These are phyloP conservation scores for Nansenia antarctica DNA, from an alignment of 2,113 vertebrate species.

Conservation along the genomic window DNA sequence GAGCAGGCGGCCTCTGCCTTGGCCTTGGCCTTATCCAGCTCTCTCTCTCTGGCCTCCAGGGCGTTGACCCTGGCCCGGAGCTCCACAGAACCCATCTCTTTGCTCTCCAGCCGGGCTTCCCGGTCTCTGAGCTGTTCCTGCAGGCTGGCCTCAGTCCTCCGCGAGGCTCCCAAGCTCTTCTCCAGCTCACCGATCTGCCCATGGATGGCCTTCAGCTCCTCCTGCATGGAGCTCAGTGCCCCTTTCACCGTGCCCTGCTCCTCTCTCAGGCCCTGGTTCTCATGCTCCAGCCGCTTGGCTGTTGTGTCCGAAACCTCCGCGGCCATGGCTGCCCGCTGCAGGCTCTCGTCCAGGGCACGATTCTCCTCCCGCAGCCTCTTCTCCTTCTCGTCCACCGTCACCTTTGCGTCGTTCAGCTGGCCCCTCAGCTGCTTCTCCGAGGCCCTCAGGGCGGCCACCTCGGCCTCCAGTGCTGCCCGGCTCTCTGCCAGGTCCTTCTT, in stretches of 20 bases:
- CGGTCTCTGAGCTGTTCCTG: constrained; percentile 73
- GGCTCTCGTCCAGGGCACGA: constrained; percentile 78
- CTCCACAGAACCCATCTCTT: constrained; percentile 67
- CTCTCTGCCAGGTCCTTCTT: constrained; percentile 65
- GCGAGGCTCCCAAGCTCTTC: constrained; percentile 72
- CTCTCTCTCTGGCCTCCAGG: constrained; percentile 64
- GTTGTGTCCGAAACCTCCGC: constrained; percentile 71
- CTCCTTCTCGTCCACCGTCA: constrained; percentile 77
- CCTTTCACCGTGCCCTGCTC: constrained; percentile 75
- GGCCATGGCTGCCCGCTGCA: constrained; percentile 75
- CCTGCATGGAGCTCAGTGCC: constrained; percentile 73
- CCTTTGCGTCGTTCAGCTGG: constrained; percentile 68
- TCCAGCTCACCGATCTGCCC: constrained; percentile 77
- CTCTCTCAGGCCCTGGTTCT: constrained; percentile 79
- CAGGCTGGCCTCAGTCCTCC: constrained; percentile 74
- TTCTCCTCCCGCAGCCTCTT: constrained; percentile 75
- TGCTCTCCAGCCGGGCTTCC: constrained; percentile 64
- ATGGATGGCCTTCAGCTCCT: constrained; percentile 76
- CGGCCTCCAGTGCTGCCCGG: constrained; percentile 64
- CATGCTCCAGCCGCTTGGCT: constrained; percentile 70
- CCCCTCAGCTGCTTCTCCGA: constrained; percentile 82
- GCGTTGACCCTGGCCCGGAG: constrained; percentile 65
- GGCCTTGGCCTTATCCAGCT: constrained; percentile 67
- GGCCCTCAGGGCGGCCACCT: constrained; percentile 72
- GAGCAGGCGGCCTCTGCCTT: constrained; percentile 61